These are phyloP conservation scores for Lemur catta DNA, from an alignment of 2,797 vertebrate genomes.

Conservation along the genomic window DNA sequence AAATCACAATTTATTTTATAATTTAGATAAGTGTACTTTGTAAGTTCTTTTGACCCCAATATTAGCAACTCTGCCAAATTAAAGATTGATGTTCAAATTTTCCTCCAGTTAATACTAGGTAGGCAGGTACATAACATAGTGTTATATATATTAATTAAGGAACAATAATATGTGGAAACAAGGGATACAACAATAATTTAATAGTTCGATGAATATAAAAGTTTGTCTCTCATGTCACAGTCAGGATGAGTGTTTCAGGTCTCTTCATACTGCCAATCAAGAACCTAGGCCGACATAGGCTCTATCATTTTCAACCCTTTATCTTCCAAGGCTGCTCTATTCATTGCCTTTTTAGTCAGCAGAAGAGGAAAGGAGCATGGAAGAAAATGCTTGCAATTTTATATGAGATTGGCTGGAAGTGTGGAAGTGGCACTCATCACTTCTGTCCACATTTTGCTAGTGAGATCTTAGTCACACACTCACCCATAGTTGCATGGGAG, in stretches of 20 bases:
- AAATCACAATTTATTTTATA: not conserved
- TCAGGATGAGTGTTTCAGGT: not conserved
- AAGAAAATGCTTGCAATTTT: not conserved
- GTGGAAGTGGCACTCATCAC: not conserved
- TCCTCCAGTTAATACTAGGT: not conserved
- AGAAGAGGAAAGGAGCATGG: not conserved
- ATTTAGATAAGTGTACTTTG: not conserved
- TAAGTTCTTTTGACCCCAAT: not conserved
- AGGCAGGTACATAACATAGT: not conserved
- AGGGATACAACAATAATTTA: not conserved
- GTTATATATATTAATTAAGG: not conserved
- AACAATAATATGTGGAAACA: not conserved
- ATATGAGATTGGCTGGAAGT: not conserved
- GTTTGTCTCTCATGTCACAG: not conserved
- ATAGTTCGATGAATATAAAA: not conserved
- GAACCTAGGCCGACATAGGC: not conserved
- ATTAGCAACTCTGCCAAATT: not conserved
- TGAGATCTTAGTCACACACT: not conserved
- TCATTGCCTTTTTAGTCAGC: not conserved
- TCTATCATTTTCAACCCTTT: not conserved
- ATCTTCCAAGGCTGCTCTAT: not conserved
- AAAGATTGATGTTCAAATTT: not conserved
- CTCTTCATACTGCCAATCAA: not conserved
- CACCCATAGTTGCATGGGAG: not conserved
- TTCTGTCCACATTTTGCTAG: not conserved